phyloP scores from a whole-genome alignment of 2,797 vertebrate species.

The Euthynnus affinis region DNA sequence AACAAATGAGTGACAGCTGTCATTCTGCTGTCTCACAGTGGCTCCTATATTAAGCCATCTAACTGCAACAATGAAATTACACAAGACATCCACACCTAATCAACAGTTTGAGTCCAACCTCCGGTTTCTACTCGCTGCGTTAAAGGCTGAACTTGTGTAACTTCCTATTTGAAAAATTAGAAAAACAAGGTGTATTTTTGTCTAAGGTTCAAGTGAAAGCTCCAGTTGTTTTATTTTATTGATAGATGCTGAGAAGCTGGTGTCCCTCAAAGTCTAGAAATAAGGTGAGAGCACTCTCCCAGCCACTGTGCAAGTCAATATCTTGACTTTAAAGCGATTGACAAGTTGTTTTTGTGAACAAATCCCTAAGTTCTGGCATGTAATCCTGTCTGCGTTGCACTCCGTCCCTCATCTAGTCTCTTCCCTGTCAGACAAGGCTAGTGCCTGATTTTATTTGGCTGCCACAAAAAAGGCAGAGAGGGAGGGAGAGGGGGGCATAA shows the following conservation, averaged over 20 bases:
- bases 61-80: slow-evolving; percentile 28
- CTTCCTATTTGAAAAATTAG: slow-evolving; percentile 45
- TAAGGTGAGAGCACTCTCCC: slow-evolving; percentile 51
- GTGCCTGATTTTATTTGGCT: slow-evolving; percentile 67
- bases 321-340: slow-evolving; percentile 74
- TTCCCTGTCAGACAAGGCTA: slow-evolving; percentile 64
- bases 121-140: slow-evolving; percentile 24
- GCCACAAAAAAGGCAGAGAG: slow-evolving; percentile 57
- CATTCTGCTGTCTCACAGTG: slow-evolving; percentile 41
- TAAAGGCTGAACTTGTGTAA: slow-evolving; percentile 24
- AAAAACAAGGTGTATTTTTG: slow-evolving; percentile 64
- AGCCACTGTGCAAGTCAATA: slow-evolving; percentile 71
- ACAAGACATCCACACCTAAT: slow-evolving; percentile 33
- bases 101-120: slow-evolving; percentile 59
- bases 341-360: slow-evolving; percentile 76
- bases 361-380: slow-evolving; percentile 71
- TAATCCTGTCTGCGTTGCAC: slow-evolving; percentile 70
- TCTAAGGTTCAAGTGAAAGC: slow-evolving; percentile 58
- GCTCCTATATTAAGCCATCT: slow-evolving; percentile 25
- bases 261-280: slow-evolving; percentile 65
- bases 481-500: slow-evolving; percentile 15
- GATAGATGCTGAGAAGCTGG: slow-evolving; percentile 65
- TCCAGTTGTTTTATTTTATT: slow-evolving; percentile 67
- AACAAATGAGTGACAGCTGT: slow-evolving; percentile 61
- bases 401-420: slow-evolving; percentile 67